Percentiles rank a stretch among this genome's conserved stretches.
Evolutionary conservation across 2,797 vertebrate species (phyloP).

Genomic region (Ficedula albicollis): DNA sequence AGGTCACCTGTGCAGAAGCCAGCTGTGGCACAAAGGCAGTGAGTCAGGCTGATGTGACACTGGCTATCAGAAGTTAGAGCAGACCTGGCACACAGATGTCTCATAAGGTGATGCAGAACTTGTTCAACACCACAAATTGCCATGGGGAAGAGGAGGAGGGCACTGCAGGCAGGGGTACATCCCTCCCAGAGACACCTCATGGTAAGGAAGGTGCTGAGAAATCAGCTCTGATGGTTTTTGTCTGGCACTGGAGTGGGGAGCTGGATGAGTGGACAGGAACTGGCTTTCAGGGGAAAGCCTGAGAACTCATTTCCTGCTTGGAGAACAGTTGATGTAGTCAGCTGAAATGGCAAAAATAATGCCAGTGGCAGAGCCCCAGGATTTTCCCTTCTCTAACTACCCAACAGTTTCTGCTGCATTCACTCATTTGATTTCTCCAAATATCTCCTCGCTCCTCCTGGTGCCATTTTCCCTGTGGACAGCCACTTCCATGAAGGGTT

Average conservation of each 20-base stretch:
- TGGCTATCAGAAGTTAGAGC: neutral
- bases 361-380: neutral
- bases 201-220: neutral
- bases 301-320: neutral
- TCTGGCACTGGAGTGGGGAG: neutral
- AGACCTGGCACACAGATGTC: neutral
- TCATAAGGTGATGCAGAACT: neutral
- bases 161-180: rapidly evolving
- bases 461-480: neutral
- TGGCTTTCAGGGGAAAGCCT: neutral
- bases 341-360: neutral
- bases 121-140: neutral
- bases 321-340: neutral
- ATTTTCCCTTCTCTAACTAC: neutral
- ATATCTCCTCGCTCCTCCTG: neutral
- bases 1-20: neutral
- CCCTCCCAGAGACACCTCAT: neutral
- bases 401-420: neutral
- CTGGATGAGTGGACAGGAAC: neutral
- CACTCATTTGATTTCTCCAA: neutral
- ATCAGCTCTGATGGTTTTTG: neutral
- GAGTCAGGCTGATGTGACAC: neutral
- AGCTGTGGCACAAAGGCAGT: neutral
- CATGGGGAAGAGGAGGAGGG: neutral
- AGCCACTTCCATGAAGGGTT: neutral